phyloP scores from a whole-genome alignment of 53 echinoderm and acorn worm species.

The Hippasteria phrygiana region DNA sequence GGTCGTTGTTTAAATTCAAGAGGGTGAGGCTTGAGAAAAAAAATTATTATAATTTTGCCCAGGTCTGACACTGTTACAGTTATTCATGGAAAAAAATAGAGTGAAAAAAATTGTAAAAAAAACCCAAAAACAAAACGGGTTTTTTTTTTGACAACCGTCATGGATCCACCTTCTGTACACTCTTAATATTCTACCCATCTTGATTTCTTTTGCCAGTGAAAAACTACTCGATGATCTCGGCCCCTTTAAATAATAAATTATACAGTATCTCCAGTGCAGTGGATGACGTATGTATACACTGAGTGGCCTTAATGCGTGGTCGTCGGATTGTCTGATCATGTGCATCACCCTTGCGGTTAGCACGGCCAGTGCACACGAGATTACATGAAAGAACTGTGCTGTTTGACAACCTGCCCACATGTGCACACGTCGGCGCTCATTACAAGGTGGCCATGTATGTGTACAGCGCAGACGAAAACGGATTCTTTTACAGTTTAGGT shows the following conservation, averaged over 20 bases:
- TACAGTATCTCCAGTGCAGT: neutral
- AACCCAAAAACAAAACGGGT: too few relatives aligned
- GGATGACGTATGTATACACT: neutral
- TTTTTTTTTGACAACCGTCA: too few relatives aligned
- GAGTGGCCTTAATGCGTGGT: neutral
- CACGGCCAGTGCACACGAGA: neutral
- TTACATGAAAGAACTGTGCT: neutral
- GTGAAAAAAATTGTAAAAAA: too few relatives aligned
- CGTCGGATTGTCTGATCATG: neutral
- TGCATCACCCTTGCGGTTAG: neutral
- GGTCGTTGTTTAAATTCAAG: too few relatives aligned
- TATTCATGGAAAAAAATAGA: too few relatives aligned
- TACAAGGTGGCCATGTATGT: conserved; percentile 7
- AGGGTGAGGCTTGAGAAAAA: too few relatives aligned
- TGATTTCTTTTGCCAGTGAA: too few relatives aligned
- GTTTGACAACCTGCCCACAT: neutral
- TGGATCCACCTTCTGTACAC: too few relatives aligned
- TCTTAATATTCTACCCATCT: too few relatives aligned
- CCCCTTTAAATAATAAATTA: neutral
- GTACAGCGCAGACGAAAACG: conserved; percentile 3
- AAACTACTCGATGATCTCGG: too few relatives aligned
- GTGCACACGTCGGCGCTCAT: neutral
- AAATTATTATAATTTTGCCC: too few relatives aligned
- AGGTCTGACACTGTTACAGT: too few relatives aligned
- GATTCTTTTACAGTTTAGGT: conserved; percentile 11